phyloP scores from a whole-genome alignment of 2,888 invertebrate genomes.

The Therioaphis trifolii region DNA sequence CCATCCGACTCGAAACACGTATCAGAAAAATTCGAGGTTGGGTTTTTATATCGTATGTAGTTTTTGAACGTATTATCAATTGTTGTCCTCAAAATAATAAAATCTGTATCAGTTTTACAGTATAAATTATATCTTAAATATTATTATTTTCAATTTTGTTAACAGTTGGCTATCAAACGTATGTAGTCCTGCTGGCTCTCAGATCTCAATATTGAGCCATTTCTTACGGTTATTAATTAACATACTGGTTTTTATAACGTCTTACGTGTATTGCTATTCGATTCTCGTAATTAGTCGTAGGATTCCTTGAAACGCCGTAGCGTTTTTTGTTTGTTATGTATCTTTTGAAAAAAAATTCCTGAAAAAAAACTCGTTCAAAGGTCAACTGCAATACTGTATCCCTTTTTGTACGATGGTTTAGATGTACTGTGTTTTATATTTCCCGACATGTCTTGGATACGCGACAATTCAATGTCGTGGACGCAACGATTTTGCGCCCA shows the following conservation, averaged over 20 bases:
- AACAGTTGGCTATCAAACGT: no score
- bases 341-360: neutral
- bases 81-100: neutral
- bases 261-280: no score
- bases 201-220: no score
- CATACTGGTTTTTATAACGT: no score
- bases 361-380: constrained; percentile 3
- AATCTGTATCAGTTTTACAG: neutral
- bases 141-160: no score
- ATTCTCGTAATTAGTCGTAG: no score
- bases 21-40: constrained; percentile 28
- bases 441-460: constrained; percentile 79
- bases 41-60: neutral
- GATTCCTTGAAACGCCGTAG: neutral
- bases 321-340: no score
- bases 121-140: no score
- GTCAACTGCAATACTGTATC: neutral
- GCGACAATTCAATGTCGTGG: constrained; percentile 79
- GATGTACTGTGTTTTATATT: constrained; percentile 19
- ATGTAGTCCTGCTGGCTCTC: no score
- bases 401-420: constrained; percentile 7
- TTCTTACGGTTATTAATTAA: no score
- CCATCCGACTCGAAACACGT: constrained; percentile 31
- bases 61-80: neutral
- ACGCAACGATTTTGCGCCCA: constrained; percentile 80